Evolutionary conservation across 2,797 vertebrate genomes (phyloP).

Genomic region (Stomatorhinus walkeri): DNA sequence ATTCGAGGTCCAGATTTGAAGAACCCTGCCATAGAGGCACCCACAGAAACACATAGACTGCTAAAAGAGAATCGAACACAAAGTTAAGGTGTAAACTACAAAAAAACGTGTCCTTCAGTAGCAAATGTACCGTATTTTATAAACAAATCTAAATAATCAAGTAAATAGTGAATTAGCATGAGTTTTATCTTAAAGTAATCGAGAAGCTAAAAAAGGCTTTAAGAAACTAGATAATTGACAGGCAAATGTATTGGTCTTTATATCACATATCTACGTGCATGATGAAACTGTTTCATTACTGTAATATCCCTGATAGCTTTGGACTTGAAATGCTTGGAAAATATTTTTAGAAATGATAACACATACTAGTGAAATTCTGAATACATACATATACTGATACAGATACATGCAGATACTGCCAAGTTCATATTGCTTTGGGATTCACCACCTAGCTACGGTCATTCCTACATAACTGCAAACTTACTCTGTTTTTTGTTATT

Average conservation of each 20-base stretch:
- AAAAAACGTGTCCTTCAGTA: slow-evolving; percentile 20
- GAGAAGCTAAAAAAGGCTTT: slow-evolving; percentile 41
- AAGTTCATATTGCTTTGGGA: slow-evolving; percentile 5
- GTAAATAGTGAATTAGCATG: slow-evolving; percentile 49
- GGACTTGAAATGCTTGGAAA: slow-evolving; percentile 33
- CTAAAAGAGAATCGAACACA: not conserved
- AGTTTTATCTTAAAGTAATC: slow-evolving; percentile 39
- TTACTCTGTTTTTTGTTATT: not conserved
- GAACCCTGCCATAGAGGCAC: not conserved
- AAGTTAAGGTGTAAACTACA: slow-evolving; percentile 13
- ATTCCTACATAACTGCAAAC: not conserved
- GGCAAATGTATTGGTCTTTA: slow-evolving; percentile 32
- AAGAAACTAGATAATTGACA: slow-evolving; percentile 19
- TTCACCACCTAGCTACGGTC: slow-evolving; percentile 12
- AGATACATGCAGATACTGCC: slow-evolving; percentile 17
- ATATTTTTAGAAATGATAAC: slow-evolving; percentile 46
- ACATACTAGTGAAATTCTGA: slow-evolving; percentile 47
- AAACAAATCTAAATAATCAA: slow-evolving; percentile 51
- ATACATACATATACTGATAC: slow-evolving; percentile 23
- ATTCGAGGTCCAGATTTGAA: too few relatives aligned
- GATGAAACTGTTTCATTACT: slow-evolving; percentile 20
- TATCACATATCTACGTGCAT: slow-evolving; percentile 32
- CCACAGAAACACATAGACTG: not conserved
- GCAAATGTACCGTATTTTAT: slow-evolving; percentile 40
- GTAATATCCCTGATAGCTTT: slow-evolving; percentile 57